A percentile compares a stretch with the other conserved stretches of the same genome.
phyloP scores from a whole-genome alignment of 2,888 invertebrate species.

The Athrips mouffetella region DNA sequence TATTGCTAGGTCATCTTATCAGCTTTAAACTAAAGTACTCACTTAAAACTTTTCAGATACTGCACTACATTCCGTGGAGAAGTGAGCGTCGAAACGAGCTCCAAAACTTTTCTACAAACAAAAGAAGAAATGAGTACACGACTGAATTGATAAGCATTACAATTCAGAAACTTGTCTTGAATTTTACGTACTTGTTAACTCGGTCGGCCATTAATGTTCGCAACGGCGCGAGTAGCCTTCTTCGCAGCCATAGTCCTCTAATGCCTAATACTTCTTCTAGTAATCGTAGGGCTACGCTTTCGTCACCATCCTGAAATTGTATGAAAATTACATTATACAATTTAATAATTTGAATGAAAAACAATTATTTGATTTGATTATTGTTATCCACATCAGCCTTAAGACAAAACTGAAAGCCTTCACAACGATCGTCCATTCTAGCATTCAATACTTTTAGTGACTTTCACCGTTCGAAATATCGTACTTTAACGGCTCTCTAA shows the following conservation, averaged over 20 bases:
- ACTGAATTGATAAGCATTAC: background rate
- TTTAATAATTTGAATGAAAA: too few relatives aligned
- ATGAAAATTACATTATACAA: background rate
- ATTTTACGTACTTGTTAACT: conserved; percentile 64
- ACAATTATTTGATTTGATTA: too few relatives aligned
- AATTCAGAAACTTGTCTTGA: background rate
- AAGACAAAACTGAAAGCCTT: too few relatives aligned
- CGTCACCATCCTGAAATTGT: conserved; percentile 53
- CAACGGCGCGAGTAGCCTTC: conserved; percentile 60
- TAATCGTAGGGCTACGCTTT: conserved; percentile 60
- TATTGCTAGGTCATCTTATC: too few relatives aligned
- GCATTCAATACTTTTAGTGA: too few relatives aligned
- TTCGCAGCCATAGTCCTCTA: conserved; percentile 61
- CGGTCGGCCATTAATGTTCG: conserved; percentile 66
- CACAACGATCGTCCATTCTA: too few relatives aligned
- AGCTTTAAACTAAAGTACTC: too few relatives aligned
- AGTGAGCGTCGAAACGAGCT: conserved; percentile 91
- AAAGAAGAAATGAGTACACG: conserved; percentile 9
- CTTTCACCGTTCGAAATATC: too few relatives aligned
- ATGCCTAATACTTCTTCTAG: conserved; percentile 67
- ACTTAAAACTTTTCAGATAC: conserved; percentile 91
- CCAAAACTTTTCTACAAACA: conserved; percentile 85
- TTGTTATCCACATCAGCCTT: too few relatives aligned
- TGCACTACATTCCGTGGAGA: conserved; percentile 93
- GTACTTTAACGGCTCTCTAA: too few relatives aligned